Evolutionary conservation across 2,888 invertebrate genomes (phyloP).

Genomic region (Plagodis pulveraria): DNA sequence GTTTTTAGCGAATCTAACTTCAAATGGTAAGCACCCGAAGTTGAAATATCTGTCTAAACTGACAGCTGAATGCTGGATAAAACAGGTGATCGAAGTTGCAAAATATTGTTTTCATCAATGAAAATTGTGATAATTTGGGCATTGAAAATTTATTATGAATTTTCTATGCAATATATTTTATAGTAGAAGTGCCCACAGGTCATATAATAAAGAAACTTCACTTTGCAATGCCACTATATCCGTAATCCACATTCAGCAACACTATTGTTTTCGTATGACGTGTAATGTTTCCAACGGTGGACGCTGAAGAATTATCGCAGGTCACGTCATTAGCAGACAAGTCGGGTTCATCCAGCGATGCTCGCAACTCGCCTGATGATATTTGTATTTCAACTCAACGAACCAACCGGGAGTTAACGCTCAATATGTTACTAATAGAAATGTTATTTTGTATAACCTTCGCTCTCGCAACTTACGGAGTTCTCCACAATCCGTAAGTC

Average conservation of each 20-base stretch:
- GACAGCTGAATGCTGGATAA: conserved; percentile 3
- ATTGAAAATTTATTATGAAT: conserved; percentile 52
- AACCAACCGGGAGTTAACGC: conserved; percentile 69
- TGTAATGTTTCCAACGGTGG: conserved; percentile 84
- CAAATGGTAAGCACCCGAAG: too few relatives aligned
- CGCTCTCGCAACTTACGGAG: conserved; percentile 88
- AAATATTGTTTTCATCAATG: conserved; percentile 35
- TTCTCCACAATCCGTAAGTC: conserved; percentile 89
- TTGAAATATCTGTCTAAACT: background rate
- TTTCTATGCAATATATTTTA: conserved; percentile 37
- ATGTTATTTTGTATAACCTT: conserved; percentile 86
- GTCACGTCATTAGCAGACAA: conserved; percentile 73
- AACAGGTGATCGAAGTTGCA: conserved; percentile 11
- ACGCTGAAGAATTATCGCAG: conserved; percentile 75
- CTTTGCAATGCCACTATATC: conserved; percentile 58
- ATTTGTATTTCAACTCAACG: conserved; percentile 63
- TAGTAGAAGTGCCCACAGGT: conserved; percentile 34
- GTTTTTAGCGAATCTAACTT: too few relatives aligned
- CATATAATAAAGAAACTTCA: conserved; percentile 34
- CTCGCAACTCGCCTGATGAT: conserved; percentile 63
- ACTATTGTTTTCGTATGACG: conserved; percentile 78
- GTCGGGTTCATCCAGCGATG: conserved; percentile 71
- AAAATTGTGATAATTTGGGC: conserved; percentile 26
- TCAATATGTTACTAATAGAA: conserved; percentile 87
- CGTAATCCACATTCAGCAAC: conserved; percentile 54